Evolutionary conservation across 2,888 invertebrate species (phyloP).

Genomic region (Scelioninae gen. 2): DNA sequence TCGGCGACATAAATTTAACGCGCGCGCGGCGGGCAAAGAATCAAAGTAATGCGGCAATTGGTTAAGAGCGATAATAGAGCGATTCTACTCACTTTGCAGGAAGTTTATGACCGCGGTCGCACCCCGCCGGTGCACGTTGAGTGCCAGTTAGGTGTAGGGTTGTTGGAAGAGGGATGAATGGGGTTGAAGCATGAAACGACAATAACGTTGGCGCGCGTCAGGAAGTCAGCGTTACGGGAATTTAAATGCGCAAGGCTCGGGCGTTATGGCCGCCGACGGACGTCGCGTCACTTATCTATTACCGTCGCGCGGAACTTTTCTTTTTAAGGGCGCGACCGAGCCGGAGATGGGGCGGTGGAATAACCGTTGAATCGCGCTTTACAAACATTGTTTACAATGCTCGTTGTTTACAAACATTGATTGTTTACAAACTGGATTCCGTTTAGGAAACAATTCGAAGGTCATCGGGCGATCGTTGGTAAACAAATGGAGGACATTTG

Average conservation of each 20-base stretch:
- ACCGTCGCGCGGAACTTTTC: too few species aligned
- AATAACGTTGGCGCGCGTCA: constrained; percentile 62
- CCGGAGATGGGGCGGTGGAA: too few species aligned
- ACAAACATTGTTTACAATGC: too few species aligned
- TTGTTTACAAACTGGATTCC: too few species aligned
- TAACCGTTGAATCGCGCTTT: too few species aligned
- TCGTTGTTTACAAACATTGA: too few species aligned
- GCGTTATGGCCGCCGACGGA: constrained; percentile 69
- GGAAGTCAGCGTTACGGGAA: constrained; percentile 62
- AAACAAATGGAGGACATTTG: too few species aligned
- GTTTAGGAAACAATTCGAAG: too few species aligned
- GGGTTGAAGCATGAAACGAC: constrained; percentile 62
- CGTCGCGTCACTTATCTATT: constrained; percentile 49
- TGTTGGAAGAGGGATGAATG: constrained; percentile 62
- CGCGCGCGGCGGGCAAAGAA: constrained; percentile 56
- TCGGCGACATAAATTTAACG: constrained; percentile 58
- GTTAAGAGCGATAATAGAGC: constrained; percentile 67
- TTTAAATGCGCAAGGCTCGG: constrained; percentile 64
- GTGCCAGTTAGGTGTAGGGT: constrained; percentile 62
- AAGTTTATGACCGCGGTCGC: constrained; percentile 67
- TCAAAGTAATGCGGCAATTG: constrained; percentile 66
- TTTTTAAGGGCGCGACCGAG: too few species aligned
- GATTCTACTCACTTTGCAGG: constrained; percentile 66
- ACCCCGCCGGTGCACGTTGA: constrained; percentile 63
- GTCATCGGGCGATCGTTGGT: too few species aligned